Evolutionary conservation across 2,113 vertebrate genomes (phyloP), one percentile per base, ranked within the genome.

Genomic region (Sinocyclocheilus grahami): DNA sequence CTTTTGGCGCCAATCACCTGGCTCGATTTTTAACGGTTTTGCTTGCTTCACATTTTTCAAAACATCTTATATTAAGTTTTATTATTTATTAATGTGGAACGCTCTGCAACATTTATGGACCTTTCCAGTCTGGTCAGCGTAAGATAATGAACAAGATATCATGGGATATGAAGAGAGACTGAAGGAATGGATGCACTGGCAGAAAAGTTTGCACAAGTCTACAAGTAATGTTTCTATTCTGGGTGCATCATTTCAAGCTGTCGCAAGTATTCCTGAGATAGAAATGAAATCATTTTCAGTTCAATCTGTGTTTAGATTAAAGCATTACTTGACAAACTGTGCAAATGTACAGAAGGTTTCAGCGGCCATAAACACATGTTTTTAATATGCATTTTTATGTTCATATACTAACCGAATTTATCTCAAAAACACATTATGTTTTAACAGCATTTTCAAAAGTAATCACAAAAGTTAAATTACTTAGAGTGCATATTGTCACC

Each of bases 41-140:
- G 63, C 82, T 82, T 13, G 42, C 27, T 11, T 67, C 80, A 53
- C 18, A 83, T 33, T 83, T 83, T 51, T 74, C 82, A 16, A 53
- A 69, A 82, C 63, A 30, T 67, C 63, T 24, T 77, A 53, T 10
- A 53, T 18, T 53, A 77, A 5, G 22, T n/a, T 75, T 48, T 48
- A 75, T 75, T 24, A 24, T 75, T 81, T 81, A 81, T 81, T 81
- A 24, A 81, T 63, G 60, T 24, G 37, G 60, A 81, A 65, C 5
- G 13, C 60, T 81, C 37, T 46, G 63, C 24, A 51, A 69, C 42
- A 82, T 82, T 69, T 51, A 48, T 82, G 55, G 14, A 82, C 27
- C 18, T 33, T 53, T 69, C 79, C 42, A 42, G 8, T 9, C 13
- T 81, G 39, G 79, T 46, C 60, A 65, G 55, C 8, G 5, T 79